Percentiles rank a stretch among this genome's conserved stretches.
Evolutionary conservation across 2,113 vertebrate species (phyloP).

Genomic region (Lampris megalopsis): DNA sequence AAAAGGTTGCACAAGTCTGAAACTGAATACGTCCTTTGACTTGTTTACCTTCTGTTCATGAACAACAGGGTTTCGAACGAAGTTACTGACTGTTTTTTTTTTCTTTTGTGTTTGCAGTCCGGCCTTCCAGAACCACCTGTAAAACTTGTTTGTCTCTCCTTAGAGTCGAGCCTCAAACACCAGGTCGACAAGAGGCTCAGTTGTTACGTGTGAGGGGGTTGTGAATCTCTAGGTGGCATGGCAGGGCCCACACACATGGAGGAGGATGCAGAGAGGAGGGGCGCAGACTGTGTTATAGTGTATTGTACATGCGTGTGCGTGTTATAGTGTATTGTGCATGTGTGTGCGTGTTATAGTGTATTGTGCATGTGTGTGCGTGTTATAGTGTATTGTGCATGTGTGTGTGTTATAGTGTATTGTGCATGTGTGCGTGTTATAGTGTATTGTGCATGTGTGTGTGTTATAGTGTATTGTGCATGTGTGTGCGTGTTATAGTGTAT

Average conservation of each 20-base stretch:
- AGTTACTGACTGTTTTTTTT: not conserved
- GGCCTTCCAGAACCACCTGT: not conserved
- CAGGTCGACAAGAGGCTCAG: not conserved
- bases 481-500: too few species aligned
- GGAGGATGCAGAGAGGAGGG: not conserved
- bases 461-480: too few species aligned
- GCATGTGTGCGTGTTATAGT: too few species aligned
- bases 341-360: too few species aligned
- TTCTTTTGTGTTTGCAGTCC: not conserved
- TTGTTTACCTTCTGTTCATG: not conserved
- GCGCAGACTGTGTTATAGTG: too few species aligned
- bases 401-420: too few species aligned
- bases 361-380: too few species aligned
- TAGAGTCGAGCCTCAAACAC: not conserved
- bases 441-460: too few species aligned
- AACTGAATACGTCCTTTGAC: not conserved
- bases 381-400: too few species aligned
- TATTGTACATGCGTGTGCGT: too few species aligned
- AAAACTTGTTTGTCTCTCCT: not conserved
- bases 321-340: too few species aligned
- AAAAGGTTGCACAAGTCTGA: not conserved
- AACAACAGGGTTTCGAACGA: not conserved
- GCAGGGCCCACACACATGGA: constrained; percentile 10
- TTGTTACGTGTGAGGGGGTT: not conserved
- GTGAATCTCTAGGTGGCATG: not conserved